Evolutionary conservation across 1,140 invertebrate genomes (phyloP), one percentile per base, ranked within the genome.

Genomic region (Drosophila rhopaloa): DNA sequence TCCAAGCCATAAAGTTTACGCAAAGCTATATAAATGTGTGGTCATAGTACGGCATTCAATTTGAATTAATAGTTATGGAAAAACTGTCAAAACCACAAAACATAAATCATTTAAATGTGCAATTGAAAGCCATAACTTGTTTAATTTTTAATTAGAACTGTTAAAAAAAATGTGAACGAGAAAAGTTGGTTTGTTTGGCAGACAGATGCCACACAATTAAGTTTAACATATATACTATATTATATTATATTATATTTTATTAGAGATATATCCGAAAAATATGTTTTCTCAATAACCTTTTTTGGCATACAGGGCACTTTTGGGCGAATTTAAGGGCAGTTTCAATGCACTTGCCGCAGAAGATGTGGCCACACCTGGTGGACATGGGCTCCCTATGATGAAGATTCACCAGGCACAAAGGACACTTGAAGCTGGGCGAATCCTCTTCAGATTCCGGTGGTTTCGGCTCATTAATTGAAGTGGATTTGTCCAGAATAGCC

Each of bases 351-450:
- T 44, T n/a, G 27, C 55, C 11, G 27, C 55, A 57, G 27, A 57
- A 57, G 10, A 57, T 57, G 55, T 57, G 55, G 3, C 55, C 55
- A 32, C 55, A 57, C 43, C 40, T 57, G 41, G 55, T 57, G 10
- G 40, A 35, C 40, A 44, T 19, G 9, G 41, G 55, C 10, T 57
- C 14, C n/a, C 24, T 40, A 2, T 24, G n/a, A 7, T 43, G 9
- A 6, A 57, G 9, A 10, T 43, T 43, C 13, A 14, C 19, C 40
- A 43, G 40, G 10, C 54, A 56, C n/a, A 56, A n/a, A n/a, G 54
- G 54, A 56, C 40, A 56, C 9, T 56, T 56, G 0, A 56, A 14
- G 24, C 38, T n/a, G 13, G 46, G 24, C 11, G 5, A 27, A 47
- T 47, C 46, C 19, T 47, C 6, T 13, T 47, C 11, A n/a, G 19